Evolutionary conservation across 2,113 vertebrate species (phyloP), one percentile per base, ranked within the genome.

Genomic region (Mustelus asterias): DNA sequence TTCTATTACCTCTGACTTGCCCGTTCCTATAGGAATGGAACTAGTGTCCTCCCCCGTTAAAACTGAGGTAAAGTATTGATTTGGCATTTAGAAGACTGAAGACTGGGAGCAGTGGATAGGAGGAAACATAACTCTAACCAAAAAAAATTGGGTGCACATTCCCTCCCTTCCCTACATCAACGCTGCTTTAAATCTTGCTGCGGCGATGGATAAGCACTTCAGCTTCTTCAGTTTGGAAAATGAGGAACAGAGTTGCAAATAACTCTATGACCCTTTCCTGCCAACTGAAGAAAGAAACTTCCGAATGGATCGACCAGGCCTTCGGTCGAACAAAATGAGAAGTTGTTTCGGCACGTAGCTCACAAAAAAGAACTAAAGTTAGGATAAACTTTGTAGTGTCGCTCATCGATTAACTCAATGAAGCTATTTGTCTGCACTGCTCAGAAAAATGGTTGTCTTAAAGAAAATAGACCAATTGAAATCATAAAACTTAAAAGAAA

Each of bases 401-500:
- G 33, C 67, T 93, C 33, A 65, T 65, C 18, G 33, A 65, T 93
- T 93, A 65, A 93, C 89, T 65, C 16, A 93, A 16, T 65, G 33
- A 93, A 37, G 60, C 16, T 93, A 9, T 67, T 63, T 93, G 33
- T 20, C 60, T 93, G 89, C n/a, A 14, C n/a, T 18, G 60, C 18
- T 33, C n/a, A 22, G 89, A 37, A 63, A 92, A 93, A 93, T 37
- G 37, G 60, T 65, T 67, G 67, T 37, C 89, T 67, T 93, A 2
- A 33, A 93, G 89, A 93, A 93, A 67, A 65, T 65, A 93, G 60
- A 93, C 89, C 16, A 65, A 93, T 67, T 93, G 60, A 93, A 93
- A 93, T 65, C 89, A 93, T n/a, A 93, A 93, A 93, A 93, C 60
- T 93, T 93, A 93, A 93, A 54, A 93, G 60, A 58, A 29, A 83